phyloP scores from a whole-genome alignment of 2,888 invertebrate genomes.

The Alcis repandata region DNA sequence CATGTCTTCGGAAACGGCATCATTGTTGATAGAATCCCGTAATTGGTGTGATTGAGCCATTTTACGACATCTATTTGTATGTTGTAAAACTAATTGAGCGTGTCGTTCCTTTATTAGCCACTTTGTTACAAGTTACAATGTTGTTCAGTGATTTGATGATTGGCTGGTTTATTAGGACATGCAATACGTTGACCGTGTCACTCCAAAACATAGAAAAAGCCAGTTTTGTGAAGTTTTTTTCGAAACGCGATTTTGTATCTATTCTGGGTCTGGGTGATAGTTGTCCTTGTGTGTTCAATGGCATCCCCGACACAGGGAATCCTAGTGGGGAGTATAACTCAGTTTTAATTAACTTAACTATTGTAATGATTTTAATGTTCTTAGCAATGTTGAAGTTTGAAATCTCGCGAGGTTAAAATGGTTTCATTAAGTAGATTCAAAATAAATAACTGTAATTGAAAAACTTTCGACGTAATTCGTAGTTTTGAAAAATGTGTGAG shows the following conservation, averaged over 20 bases:
- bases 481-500: too few species aligned
- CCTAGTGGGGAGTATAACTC: neutral
- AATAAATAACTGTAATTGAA: too few species aligned
- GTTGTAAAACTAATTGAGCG: constrained; percentile 48
- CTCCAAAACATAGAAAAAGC: neutral
- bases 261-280: too few species aligned
- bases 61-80: constrained; percentile 45
- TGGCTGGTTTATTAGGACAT: constrained; percentile 1
- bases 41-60: constrained; percentile 46
- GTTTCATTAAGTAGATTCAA: too few species aligned
- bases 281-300: too few species aligned
- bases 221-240: neutral
- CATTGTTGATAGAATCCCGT: constrained; percentile 39
- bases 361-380: too few species aligned
- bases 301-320: too few species aligned
- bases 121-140: constrained; percentile 29
- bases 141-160: constrained; percentile 23
- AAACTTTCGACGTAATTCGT: too few species aligned
- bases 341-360: constrained; percentile 41
- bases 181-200: neutral
- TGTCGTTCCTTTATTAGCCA: constrained; percentile 42
- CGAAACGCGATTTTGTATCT: neutral
- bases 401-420: too few species aligned
- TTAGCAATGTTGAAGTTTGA: neutral
- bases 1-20: constrained; percentile 39